These are phyloP conservation scores for Labeo catla DNA, from an alignment of 2,113 vertebrate species.

Conservation along the genomic window DNA sequence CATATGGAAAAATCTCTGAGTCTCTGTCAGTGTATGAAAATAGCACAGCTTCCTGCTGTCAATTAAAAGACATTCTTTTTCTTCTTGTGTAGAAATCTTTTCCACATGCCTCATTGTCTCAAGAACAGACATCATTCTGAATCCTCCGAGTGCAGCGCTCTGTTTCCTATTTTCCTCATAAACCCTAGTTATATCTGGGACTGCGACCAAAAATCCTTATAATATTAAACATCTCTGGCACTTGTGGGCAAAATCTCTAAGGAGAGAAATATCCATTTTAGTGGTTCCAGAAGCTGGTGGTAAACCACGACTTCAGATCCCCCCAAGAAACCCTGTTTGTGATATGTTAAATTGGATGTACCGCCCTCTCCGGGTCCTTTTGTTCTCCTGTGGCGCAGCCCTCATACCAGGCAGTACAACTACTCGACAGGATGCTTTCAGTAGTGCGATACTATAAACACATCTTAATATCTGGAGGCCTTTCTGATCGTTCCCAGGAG, in stretches of 20 bases:
- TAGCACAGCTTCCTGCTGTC: background rate
- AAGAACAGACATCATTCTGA: background rate
- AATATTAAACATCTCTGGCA: background rate
- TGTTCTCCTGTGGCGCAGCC: background rate
- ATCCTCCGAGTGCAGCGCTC: background rate
- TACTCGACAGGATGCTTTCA: background rate
- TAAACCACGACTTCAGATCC: constrained; percentile 10
- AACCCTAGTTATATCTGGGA: background rate
- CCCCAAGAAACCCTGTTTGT: background rate
- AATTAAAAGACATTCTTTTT: background rate
- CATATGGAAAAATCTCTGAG: background rate
- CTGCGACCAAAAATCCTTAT: constrained; percentile 6
- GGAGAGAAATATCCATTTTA: background rate
- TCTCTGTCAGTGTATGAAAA: background rate
- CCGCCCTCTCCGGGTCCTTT: background rate
- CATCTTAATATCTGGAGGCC: background rate
- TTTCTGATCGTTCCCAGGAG: background rate
- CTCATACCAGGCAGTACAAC: background rate
- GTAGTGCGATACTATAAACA: background rate
- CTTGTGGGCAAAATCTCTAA: background rate
- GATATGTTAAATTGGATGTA: background rate
- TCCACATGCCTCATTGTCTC: background rate
- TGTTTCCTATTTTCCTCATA: background rate
- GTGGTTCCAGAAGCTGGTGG: constrained; percentile 4
- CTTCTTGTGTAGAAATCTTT: background rate